A percentile compares a stretch with the other conserved stretches of the same genome.
phyloP scores from a whole-genome alignment of 2,797 vertebrate species.

The Eleutherodactylus coqui region DNA sequence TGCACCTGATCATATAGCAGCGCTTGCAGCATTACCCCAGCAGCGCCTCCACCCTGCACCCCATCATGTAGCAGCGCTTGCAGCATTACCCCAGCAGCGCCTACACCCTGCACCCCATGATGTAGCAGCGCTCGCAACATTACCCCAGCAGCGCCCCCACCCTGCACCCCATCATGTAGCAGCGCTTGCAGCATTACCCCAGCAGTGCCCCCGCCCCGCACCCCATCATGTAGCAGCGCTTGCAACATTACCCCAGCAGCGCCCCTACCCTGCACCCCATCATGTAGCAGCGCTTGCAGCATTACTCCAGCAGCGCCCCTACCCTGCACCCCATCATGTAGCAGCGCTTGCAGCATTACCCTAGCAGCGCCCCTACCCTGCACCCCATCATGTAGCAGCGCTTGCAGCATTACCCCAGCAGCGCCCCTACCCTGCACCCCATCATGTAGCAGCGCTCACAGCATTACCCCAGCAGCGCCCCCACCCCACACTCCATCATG shows the following conservation, averaged over 20 bases:
- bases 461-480: not conserved
- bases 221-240: too few species aligned
- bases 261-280: not conserved
- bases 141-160: not conserved
- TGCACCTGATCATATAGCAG: slow-evolving; percentile 7
- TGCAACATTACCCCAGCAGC: too few species aligned
- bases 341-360: too few species aligned
- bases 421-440: not conserved
- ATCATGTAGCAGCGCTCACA: too few species aligned
- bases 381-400: slow-evolving; percentile 13
- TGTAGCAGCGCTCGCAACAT: not conserved
- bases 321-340: not conserved
- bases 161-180: not conserved
- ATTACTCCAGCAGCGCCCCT: not conserved
- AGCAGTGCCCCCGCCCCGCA: not conserved
- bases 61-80: too few species aligned
- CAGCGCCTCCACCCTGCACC: not conserved
- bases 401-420: not conserved
- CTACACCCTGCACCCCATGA: not conserved
- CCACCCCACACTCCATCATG: not conserved
- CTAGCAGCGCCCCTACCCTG: not conserved
- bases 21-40: not conserved
- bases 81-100: too few species aligned
- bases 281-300: not conserved
- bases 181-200: too few species aligned